phyloP scores from a whole-genome alignment of 2,113 vertebrate genomes.

The Burhinus oedicnemus region DNA sequence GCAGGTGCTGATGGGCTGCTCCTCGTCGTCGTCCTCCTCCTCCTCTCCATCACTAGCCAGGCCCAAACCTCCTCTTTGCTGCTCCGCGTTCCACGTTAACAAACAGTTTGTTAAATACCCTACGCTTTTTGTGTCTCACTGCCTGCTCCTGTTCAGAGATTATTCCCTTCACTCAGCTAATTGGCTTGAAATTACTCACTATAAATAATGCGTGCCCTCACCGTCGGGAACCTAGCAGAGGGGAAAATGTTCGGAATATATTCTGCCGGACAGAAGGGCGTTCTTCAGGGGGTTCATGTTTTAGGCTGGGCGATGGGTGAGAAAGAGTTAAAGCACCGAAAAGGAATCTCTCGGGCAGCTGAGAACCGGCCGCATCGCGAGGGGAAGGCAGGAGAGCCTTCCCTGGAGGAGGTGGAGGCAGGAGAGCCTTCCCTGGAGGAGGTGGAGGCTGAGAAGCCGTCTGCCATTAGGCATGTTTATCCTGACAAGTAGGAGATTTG shows the following conservation, averaged over 20 bases:
- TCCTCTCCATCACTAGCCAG: not conserved
- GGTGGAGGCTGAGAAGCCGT: not conserved
- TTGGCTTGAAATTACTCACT: not conserved
- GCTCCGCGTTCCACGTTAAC: not conserved
- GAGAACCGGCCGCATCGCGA: not conserved
- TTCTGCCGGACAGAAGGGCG: not conserved
- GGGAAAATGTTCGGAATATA: not conserved
- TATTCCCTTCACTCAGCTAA: not conserved
- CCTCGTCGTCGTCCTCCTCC: not conserved
- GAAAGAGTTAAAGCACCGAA: not conserved
- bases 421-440: not conserved
- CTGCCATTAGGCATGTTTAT: slow-evolving; percentile 27
- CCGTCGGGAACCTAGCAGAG: not conserved
- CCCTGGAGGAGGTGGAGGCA: not conserved
- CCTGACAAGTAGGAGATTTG: not conserved
- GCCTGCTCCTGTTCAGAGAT: not conserved
- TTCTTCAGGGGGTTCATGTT: accelerated
- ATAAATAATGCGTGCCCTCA: not conserved
- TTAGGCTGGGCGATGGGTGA: not conserved
- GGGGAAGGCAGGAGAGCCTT: not conserved
- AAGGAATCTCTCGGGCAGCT: not conserved
- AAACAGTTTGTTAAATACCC: not conserved
- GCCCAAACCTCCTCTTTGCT: not conserved
- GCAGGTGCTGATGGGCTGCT: not conserved
- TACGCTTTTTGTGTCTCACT: not conserved